Base-by-base conservation (phyloP, 2,113 vertebrate genomes). In the Cololabis saira region DNA sequence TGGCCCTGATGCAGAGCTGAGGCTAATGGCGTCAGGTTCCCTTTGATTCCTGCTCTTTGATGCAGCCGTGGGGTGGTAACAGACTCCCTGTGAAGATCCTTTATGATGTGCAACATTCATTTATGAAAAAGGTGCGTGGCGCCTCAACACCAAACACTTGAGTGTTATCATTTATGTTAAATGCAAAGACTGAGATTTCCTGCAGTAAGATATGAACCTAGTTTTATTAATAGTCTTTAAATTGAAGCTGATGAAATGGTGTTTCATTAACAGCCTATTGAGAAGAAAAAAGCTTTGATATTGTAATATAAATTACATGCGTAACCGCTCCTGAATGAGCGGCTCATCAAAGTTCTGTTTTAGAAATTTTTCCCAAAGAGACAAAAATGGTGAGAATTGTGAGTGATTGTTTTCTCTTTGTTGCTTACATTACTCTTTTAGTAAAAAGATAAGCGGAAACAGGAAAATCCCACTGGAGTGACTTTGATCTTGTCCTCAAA, bases 401-500 rank as follows among this genome's bases (percentile, higher is more conserved):
- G 53, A 78, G 43, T 33, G 30, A 73, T 67, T 67, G 61, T 75
- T 73, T 67, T 54, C 11, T 21, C 44, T 27, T 27, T 16, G 45
- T 56, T 83, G 73, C 80, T 75, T 84, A 71, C 42, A 60, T 64
- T 61, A 15, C 4, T 65, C 12, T 2, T 41, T n/a, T n/a, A n/a
- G n/a, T n/a, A n/a, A n/a, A n/a, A n/a, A n/a, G n/a, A n/a, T 52
- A 78, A 51, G 27, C 3, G 10, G 44, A 61, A 82, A 78, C 53
- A 75, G 76, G 65, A 64, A 81, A 81, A 81, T 58, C 63, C 56
- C 8, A 27, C 51, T 57, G 57, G 51, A 70, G 66, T 5, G 0
- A 2, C 74, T 86, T 84, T 86, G 76, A 86, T 86, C 74, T 72
- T 10, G 42, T 61, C 59, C 67, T 69, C 67, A 17, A 53, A 45